Conservation (phyloP, 2,797 vertebrate species). For the Calcarius lapponicus region DNA sequence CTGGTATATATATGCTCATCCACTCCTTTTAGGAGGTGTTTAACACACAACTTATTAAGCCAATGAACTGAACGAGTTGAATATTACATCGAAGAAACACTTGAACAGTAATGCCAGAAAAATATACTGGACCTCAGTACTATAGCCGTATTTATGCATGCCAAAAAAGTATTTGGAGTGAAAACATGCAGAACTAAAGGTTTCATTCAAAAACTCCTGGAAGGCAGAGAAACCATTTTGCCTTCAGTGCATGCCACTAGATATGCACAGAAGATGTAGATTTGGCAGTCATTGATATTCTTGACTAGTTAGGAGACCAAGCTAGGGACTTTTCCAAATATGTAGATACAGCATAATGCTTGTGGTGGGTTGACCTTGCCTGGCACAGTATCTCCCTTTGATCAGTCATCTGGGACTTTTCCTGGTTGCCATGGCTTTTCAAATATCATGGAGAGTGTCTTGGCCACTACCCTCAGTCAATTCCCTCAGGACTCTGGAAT, state of each 20-base stretch:
- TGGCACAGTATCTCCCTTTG: background rate
- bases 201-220: background rate
- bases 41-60: background rate
- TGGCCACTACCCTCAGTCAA: background rate
- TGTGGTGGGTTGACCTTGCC: background rate
- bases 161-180: background rate
- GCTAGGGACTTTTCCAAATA: background rate
- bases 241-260: background rate
- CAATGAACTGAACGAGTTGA: background rate
- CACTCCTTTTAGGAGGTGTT: background rate
- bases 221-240: background rate
- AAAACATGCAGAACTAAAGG: background rate
- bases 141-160: background rate
- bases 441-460: background rate
- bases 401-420: background rate
- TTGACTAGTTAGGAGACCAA: background rate
- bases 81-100: background rate
- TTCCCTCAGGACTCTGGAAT: background rate
- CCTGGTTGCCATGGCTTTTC: background rate
- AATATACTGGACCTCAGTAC: background rate
- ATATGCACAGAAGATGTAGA: background rate
- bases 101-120: background rate
- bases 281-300: background rate
- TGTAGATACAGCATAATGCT: too few species aligned
- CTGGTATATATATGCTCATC: background rate